Base-by-base conservation (phyloP, 2,888 invertebrate genomes). In the Ormyrus rosae region DNA sequence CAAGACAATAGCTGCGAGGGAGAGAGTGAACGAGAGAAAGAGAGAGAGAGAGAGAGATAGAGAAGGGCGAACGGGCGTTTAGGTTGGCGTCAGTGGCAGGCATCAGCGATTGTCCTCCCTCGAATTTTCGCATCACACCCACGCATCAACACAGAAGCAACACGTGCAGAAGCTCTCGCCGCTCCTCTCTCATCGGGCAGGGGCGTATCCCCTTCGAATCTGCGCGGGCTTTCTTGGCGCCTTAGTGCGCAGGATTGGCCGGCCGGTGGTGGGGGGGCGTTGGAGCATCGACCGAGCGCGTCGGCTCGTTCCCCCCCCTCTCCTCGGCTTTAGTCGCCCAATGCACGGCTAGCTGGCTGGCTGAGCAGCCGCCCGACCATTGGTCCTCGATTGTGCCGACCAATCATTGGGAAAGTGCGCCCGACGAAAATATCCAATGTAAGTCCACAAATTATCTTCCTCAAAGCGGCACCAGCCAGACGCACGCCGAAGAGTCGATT, bases 351-450 rank as follows among this genome's bases (percentile, higher is more conserved):
- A 91, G 93, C 93, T 92, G 93, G 92, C 93, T 91, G 90, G 91
- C 89, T 91, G 91, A 91, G 92, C 95, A 95, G 85, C 93, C 73
- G 65, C 86, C 93, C 94, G 95, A 93, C 95, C 95, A 95, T 95
- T 95, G 95, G 95, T 94, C 94, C 95, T 95, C 93, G 94, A 93
- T 94, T 94, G 78, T 93, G 94, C 81, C 95, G 95, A 95, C 96
- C 96, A 96, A 96, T 96, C 96, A 95, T 95, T 93, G 95, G 93
- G 94, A 95, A 94, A 95, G 94, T 94, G 94, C 94, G 94, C 94
- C 79, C 91, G 91, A 92, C 92, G 92, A 93, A 93, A 93, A 92
- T 93, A 93, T 93, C 94, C 94, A 94, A 94, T 94, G 94, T 94
- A 94, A 94, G 94, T 94, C 92, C 93, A 93, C 93, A 93, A 93